Conservation (phyloP, 2,113 vertebrate species). For the Zosterops pallidus region DNA sequence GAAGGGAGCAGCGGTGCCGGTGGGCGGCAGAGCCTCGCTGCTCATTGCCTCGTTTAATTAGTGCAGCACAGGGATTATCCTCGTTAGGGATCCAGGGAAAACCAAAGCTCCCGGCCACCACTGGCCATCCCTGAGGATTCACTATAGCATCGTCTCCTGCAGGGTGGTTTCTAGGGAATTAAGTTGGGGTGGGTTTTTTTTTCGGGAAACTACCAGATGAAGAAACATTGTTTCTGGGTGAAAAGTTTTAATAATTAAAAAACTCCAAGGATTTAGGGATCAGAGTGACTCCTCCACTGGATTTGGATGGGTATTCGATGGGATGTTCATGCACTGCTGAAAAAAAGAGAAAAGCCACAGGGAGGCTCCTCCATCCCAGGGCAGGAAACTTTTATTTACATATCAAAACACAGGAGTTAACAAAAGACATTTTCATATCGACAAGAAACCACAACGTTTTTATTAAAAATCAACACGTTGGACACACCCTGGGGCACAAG, state of each 20-base stretch:
- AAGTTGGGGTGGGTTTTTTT: not conserved
- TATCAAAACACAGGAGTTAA: not conserved
- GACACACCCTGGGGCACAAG: not conserved
- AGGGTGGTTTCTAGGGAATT: not conserved
- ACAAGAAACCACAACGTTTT: rapidly evolving
- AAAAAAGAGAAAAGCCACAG: not conserved
- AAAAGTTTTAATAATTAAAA: not conserved
- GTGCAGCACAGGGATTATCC: not conserved
- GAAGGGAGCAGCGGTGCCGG: not conserved
- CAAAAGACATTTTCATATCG: not conserved
- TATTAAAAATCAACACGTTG: not conserved
- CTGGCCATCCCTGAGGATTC: not conserved
- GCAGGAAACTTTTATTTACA: conserved; percentile 40
- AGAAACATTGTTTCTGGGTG: not conserved
- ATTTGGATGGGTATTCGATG: not conserved
- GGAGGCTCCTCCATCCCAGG: not conserved
- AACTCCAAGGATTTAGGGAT: not conserved
- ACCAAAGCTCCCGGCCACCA: not conserved
- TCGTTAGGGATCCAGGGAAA: not conserved
- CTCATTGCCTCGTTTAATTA: not conserved
- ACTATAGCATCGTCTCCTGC: rapidly evolving
- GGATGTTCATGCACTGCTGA: not conserved
- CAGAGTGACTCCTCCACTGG: rapidly evolving
- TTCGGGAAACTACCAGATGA: rapidly evolving
- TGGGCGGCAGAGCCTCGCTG: not conserved